A percentile compares a stretch with the other conserved stretches of the same genome.
Evolutionary conservation across 2,113 vertebrate genomes (phyloP).

Genomic region (Microtus oregoni): DNA sequence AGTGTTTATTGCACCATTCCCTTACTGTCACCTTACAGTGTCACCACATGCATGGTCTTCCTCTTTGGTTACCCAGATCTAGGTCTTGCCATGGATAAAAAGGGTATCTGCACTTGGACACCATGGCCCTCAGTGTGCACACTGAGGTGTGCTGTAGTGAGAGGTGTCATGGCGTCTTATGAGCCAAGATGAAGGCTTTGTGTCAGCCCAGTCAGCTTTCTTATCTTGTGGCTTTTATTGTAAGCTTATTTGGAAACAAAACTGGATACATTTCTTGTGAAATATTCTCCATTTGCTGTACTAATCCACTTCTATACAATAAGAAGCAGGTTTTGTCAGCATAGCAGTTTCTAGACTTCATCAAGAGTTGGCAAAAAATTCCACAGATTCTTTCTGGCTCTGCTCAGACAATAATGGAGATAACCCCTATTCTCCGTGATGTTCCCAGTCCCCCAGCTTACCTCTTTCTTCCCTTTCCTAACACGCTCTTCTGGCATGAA

Average conservation of each 20-base stretch:
- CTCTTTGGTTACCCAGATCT: slow-evolving; percentile 85
- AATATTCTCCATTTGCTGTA: slow-evolving; percentile 13
- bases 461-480: slow-evolving; percentile 77
- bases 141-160: slow-evolving; percentile 48
- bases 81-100: slow-evolving; percentile 77
- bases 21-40: slow-evolving; percentile 82
- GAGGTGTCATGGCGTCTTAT: background rate
- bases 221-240: slow-evolving; percentile 36
- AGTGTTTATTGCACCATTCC: slow-evolving; percentile 88
- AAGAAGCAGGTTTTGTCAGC: slow-evolving; percentile 47
- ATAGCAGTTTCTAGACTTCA: slow-evolving; percentile 79
- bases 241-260: slow-evolving; percentile 61
- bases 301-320: slow-evolving; percentile 30
- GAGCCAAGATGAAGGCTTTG: background rate
- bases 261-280: slow-evolving; percentile 53
- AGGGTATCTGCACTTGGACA: background rate
- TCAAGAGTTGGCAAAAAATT: slow-evolving; percentile 76
- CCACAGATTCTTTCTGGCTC: slow-evolving; percentile 56
- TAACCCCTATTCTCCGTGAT: slow-evolving; percentile 67
- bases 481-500: slow-evolving; percentile 82
- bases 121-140: background rate
- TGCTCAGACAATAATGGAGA: slow-evolving; percentile 64
- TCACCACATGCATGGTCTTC: slow-evolving; percentile 74
- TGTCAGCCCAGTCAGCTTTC: slow-evolving; percentile 43
- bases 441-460: slow-evolving; percentile 62